Percentiles rank a stretch among this genome's conserved stretches.
These are phyloP conservation scores for Leptinotarsa tumamoca DNA, from an alignment of 2,888 invertebrate species.

Conservation along the genomic window DNA sequence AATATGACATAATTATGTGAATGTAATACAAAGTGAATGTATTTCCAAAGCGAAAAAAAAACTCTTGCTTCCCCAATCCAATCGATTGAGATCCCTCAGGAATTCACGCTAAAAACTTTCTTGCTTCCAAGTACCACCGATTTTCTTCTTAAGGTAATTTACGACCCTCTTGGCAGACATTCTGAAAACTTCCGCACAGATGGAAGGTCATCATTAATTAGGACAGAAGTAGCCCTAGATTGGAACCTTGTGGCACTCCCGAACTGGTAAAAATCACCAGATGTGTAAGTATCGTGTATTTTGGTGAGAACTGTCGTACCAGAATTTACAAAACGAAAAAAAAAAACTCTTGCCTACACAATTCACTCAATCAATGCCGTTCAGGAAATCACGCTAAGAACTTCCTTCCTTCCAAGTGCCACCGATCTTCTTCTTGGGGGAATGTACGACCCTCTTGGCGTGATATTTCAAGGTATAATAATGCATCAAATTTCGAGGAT, in stretches of 20 bases:
- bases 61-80: background rate
- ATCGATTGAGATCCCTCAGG: background rate
- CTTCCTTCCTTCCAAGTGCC: background rate
- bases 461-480: constrained; percentile 67
- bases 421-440: constrained; percentile 28
- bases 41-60: no score
- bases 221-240: no score
- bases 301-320: no score
- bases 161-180: constrained; percentile 57
- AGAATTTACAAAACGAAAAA: no score
- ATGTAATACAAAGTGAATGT: no score
- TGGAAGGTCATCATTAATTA: no score
- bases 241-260: no score
- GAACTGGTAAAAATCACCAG: no score
- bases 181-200: no score
- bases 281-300: no score
- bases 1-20: no score
- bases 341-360: background rate
- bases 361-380: background rate
- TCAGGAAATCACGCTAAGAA: background rate
- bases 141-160: constrained; percentile 50
- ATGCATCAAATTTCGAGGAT: constrained; percentile 66
- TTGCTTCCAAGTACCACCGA: background rate
- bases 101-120: background rate
- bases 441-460: constrained; percentile 62